Base-by-base conservation (phyloP, 2,888 invertebrate species). In the Aproaerema taeniolella region DNA sequence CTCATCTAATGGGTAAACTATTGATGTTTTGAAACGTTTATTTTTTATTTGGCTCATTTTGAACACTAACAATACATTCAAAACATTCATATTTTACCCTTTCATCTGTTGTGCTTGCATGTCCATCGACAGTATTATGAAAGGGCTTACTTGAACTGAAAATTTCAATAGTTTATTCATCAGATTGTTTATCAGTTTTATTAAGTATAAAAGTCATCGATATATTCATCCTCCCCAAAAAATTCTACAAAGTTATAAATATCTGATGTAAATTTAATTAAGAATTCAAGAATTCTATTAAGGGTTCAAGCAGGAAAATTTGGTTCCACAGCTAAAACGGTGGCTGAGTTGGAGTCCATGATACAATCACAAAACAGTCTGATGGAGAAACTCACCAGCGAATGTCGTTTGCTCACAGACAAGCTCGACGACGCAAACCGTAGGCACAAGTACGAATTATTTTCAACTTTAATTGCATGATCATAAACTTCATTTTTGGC, bases 321-420 rank as follows among this genome's bases (percentile, higher is more conserved):
- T 82, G 83, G 75, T 82, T 82, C 78, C 82, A 75, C 92, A 95
- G 95, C 92, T 90, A 92, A 93, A 88, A 95, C 94, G 76, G 94
- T 95, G 87, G 91, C 92, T 88, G 94, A 93, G 88, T 91, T 95
- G 88, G 95, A 95, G 90, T 91, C 92, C 81, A 92, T 94, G 92
- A 91, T 95, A 88, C 92, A 92, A 88, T 93, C 92, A 88, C 95
- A 95, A 91, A 94, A 93, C 91, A 92, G 92, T 91, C 93, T 95
- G 91, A 93, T 95, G 92, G 94, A 94, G 89, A 95, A 93, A 91
- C 91, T 95, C 87, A 94, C 94, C 75, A 90, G 89, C 75, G 95
- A 95, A 89, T 95, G 95, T 90, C 95, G 93, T 89, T 90, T 90
- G 86, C 91, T 95, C 86, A 95, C 95, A 76, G 90, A 92, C 88